A percentile compares a stretch with the other conserved stretches of the same genome.
Conservation (phyloP, 2,113 vertebrate genomes). For the Cyprinodon variegatus region DNA sequence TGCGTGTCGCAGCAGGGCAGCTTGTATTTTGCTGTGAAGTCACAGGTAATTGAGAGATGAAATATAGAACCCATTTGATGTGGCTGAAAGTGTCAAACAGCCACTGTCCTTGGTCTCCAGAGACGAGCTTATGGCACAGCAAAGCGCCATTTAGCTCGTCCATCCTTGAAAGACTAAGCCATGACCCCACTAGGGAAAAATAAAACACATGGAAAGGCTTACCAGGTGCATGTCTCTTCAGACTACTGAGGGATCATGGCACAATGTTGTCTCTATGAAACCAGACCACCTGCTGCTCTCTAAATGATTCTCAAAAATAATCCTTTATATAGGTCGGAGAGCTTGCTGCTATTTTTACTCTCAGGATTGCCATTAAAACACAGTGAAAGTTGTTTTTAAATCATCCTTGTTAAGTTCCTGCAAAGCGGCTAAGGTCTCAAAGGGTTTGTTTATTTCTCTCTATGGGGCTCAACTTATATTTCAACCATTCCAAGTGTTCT, state of each 20-base stretch:
- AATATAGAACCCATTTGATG: slow-evolving; percentile 49
- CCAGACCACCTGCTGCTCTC: background rate
- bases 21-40: slow-evolving; percentile 40
- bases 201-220: slow-evolving; percentile 39
- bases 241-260: slow-evolving; percentile 30
- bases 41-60: slow-evolving; percentile 62
- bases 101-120: slow-evolving; percentile 36
- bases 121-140: slow-evolving; percentile 47
- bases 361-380: background rate
- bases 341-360: background rate
- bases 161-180: slow-evolving; percentile 68
- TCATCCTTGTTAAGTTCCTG: no score
- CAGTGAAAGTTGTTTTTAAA: no score
- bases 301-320: background rate
- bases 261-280: background rate
- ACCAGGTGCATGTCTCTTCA: slow-evolving; percentile 39
- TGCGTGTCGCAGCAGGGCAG: slow-evolving; percentile 44
- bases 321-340: background rate
- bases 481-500: no score
- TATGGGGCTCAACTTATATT: no score
- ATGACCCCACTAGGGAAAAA: slow-evolving; percentile 49
- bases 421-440: no score
- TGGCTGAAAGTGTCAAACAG: slow-evolving; percentile 42
- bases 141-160: slow-evolving; percentile 65
- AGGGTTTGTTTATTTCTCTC: no score